These are phyloP conservation scores for Aptenodytes forsteri DNA, from an alignment of 2,113 vertebrate genomes.

Conservation along the genomic window DNA sequence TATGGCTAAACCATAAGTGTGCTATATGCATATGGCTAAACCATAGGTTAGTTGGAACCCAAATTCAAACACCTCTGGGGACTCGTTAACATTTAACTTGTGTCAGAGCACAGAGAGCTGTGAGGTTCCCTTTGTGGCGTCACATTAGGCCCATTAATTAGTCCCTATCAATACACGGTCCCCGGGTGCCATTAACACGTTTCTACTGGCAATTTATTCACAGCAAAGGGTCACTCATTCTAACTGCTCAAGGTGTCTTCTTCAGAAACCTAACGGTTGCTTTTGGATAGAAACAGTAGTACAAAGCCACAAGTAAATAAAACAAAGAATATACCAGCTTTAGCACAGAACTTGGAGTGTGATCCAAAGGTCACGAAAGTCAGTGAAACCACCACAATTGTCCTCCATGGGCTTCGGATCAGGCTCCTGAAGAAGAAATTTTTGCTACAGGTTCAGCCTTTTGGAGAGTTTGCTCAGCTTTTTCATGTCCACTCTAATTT, in stretches of 20 bases:
- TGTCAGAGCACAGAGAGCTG: neutral
- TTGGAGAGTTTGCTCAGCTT: neutral
- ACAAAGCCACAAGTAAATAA: neutral
- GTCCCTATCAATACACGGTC: neutral
- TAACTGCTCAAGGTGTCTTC: slow-evolving; percentile 1
- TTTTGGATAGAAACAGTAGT: neutral
- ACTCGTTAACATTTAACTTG: neutral
- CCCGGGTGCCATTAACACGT: neutral
- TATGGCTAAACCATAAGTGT: neutral
- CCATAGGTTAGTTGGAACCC: neutral
- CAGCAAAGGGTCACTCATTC: slow-evolving; percentile 1
- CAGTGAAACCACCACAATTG: neutral
- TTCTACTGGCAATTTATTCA: slow-evolving; percentile 35
- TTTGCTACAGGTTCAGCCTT: neutral
- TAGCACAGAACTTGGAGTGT: neutral
- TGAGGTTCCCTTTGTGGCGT: neutral
- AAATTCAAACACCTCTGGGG: neutral
- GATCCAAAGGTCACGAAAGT: neutral
- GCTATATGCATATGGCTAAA: neutral
- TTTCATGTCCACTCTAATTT: neutral
- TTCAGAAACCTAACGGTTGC: neutral
- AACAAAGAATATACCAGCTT: neutral
- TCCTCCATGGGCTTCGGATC: neutral
- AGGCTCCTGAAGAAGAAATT: neutral
- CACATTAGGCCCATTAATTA: slow-evolving; percentile 39